phyloP scores from a whole-genome alignment of 2,797 vertebrate genomes.

The Lophius americanus region DNA sequence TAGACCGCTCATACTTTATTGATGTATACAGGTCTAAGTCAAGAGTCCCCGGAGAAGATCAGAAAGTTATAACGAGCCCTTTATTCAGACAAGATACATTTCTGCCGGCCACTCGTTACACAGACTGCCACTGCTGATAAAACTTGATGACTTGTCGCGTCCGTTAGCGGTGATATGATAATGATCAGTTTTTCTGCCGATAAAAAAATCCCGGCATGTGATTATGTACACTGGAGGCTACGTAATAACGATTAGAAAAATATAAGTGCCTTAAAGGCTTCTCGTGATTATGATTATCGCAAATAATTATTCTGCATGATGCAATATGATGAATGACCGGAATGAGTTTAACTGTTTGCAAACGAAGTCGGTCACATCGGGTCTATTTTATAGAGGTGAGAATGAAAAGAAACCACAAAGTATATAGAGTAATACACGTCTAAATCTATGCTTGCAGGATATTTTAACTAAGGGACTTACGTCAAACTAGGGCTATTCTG shows the following conservation, averaged over 20 bases:
- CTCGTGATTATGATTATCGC: neutral
- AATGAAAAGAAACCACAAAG: too few relatives aligned
- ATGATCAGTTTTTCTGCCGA: slow-evolving; percentile 15
- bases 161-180: slow-evolving; percentile 18
- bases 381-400: too few relatives aligned
- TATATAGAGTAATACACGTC: too few relatives aligned
- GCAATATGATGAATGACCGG: too few relatives aligned
- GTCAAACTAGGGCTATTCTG: too few relatives aligned
- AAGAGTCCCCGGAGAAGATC: slow-evolving; percentile 40
- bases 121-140: slow-evolving; percentile 46
- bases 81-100: slow-evolving; percentile 47
- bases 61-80: slow-evolving; percentile 54
- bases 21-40: slow-evolving; percentile 48
- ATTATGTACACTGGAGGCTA: neutral
- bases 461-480: too few relatives aligned
- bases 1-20: slow-evolving; percentile 47
- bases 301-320: neutral
- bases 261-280: neutral
- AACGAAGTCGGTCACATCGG: too few relatives aligned
- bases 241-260: neutral
- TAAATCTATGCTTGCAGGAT: too few relatives aligned
- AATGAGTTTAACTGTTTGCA: too few relatives aligned
- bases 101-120: slow-evolving; percentile 38
- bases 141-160: slow-evolving; percentile 37
- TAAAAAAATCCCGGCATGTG: neutral